Base-by-base conservation (phyloP, 2,113 vertebrate species). In the Coracopsis vasa region DNA sequence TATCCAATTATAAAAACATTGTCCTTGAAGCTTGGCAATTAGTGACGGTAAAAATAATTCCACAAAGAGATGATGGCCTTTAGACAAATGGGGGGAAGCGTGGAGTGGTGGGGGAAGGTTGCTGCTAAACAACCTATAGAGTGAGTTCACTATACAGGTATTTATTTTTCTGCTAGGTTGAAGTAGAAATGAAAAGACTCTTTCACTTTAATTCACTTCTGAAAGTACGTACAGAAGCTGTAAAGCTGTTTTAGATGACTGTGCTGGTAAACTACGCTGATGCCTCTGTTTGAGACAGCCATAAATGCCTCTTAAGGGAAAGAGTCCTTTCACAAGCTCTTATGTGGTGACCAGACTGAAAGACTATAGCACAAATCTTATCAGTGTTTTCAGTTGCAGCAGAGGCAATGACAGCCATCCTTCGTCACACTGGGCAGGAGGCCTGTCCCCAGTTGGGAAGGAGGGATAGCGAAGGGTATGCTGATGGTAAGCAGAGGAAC, bases 21-120 rank as follows among this genome's bases (percentile, higher is more conserved):
- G 64, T 83, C 81, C 71, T 82, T 80, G 48, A 90, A 95, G 66
- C 35, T 77, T 79, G 51, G 51, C 56, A 95, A 75, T 91, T 92
- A 94, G 70, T 73, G 65, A 85, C 0, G 10, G 65, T 47, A 87
- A 86, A 65, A 73, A 37, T 64, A 90, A 51, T 77, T 94, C 77
- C 28, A 48, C 23, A 73, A 78, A 65, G 53, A 71, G 23, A 54
- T 79, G 6, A 65, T 94, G 86, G 60, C 31, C 75, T 94, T 94
- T 58, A 83, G 72, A 74, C 23, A 58, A 77, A 45, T 10, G 6
- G 14, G 17, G 15, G 29, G 8, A 85, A 82, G 11, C 1, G 4
- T 6, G 12, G 8, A 69, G 39, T 25, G 21, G 19, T 39, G 19
- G 16, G 10, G 5, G 7, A 67, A 77, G 6, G 13, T 47, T 92